Evolutionary conservation across 1,140 invertebrate species (phyloP).

Genomic region (Aphidius ervi): DNA sequence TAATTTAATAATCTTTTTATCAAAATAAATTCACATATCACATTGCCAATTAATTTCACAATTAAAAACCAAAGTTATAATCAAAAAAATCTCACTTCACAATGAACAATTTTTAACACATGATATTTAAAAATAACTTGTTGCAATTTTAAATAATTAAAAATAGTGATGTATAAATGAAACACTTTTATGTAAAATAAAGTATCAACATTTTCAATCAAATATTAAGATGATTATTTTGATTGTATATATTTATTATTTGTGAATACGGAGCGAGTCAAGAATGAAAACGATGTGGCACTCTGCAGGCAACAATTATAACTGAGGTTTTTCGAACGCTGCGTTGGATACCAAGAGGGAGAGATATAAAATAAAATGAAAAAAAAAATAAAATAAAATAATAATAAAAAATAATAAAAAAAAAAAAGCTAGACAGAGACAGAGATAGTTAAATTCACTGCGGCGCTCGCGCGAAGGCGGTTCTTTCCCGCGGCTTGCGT

Average conservation of each 20-base stretch:
- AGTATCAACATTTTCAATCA: not conserved
- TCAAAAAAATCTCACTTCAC: not conserved
- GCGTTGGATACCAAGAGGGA: constrained; percentile 14
- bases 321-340: constrained; percentile 51
- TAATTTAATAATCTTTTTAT: not conserved
- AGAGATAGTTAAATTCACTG: constrained; percentile 1
- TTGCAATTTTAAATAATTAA: not conserved
- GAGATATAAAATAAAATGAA: not conserved
- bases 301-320: constrained; percentile 53
- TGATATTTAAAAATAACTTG: not conserved
- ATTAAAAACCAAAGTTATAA: not conserved
- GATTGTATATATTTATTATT: not conserved
- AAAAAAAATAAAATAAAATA: too few species aligned
- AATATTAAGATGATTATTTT: not conserved
- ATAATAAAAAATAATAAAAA: too few species aligned
- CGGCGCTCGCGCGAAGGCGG: constrained; percentile 29
- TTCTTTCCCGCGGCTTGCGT: constrained; percentile 26
- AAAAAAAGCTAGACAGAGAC: too few species aligned
- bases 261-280: not conserved
- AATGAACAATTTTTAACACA: not conserved
- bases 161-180: not conserved
- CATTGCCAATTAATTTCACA: not conserved
- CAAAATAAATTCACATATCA: not conserved
- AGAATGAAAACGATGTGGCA: constrained; percentile 20
- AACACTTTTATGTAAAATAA: not conserved